These are phyloP conservation scores for Rattus rattus DNA, from an alignment of 2,113 vertebrate genomes.

Conservation along the genomic window DNA sequence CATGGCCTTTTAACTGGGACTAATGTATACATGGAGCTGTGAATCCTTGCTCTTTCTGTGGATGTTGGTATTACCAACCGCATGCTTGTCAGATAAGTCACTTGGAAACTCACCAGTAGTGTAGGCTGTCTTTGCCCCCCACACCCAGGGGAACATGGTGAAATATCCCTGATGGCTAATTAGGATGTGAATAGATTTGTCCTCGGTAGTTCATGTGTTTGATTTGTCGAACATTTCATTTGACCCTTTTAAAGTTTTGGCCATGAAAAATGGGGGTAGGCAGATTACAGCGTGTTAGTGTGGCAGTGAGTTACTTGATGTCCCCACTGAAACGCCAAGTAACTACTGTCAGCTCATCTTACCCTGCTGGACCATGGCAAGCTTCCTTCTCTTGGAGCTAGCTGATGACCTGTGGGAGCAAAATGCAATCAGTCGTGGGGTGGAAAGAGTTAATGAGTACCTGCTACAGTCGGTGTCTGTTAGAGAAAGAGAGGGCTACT, in stretches of 20 bases:
- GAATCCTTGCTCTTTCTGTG: not conserved
- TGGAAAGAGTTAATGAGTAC: not conserved
- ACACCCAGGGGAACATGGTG: not conserved
- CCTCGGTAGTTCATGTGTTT: not conserved
- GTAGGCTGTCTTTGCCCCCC: not conserved
- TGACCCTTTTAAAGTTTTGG: not conserved
- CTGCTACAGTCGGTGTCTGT: not conserved
- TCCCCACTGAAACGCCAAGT: not conserved
- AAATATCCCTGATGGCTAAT: fast-evolving
- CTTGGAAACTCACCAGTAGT: not conserved
- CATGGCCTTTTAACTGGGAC: not conserved
- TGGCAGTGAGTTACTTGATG: not conserved
- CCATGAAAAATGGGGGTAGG: not conserved
- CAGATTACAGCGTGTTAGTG: not conserved
- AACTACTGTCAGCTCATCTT: not conserved
- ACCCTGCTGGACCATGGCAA: not conserved
- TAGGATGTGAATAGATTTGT: not conserved
- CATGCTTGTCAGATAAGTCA: not conserved
- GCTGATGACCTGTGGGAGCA: not conserved
- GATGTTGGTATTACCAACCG: not conserved
- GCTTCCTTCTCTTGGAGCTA: not conserved
- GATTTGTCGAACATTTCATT: not conserved
- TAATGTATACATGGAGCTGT: not conserved
- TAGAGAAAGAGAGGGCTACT: not conserved
- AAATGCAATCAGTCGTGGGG: not conserved